Conservation (phyloP, 2,113 vertebrate species). For the Sebastes fasciatus region DNA sequence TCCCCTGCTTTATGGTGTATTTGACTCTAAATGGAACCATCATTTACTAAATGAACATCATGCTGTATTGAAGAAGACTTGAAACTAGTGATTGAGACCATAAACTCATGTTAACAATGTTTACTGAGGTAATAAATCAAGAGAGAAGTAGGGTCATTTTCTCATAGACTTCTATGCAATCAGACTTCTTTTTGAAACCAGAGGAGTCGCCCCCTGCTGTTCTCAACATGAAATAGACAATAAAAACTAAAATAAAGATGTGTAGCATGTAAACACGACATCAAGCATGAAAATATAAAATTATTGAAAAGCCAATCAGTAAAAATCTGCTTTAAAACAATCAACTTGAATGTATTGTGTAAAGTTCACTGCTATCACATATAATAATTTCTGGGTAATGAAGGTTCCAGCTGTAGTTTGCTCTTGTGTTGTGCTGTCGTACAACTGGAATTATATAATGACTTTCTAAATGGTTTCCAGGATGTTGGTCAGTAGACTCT, state of each 20-base stretch:
- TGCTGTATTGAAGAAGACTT: too few species aligned
- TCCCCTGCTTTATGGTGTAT: too few species aligned
- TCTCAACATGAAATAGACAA: not conserved
- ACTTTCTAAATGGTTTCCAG: not conserved
- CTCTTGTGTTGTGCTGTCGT: not conserved
- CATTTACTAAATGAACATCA: too few species aligned
- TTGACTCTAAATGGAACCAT: too few species aligned
- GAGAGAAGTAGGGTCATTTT: too few species aligned
- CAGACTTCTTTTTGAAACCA: too few species aligned
- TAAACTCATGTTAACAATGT: too few species aligned
- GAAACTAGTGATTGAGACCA: too few species aligned
- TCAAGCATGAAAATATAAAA: not conserved
- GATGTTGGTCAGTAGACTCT: not conserved
- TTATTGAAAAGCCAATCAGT: not conserved
- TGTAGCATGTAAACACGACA: not conserved
- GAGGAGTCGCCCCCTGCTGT: too few species aligned
- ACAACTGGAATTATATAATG: not conserved
- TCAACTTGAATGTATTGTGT: not conserved
- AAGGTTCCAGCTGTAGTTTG: not conserved
- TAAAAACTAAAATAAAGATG: not conserved
- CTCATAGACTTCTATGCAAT: too few species aligned
- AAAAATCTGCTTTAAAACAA: not conserved
- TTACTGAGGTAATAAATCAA: too few species aligned
- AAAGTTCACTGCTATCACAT: not conserved
- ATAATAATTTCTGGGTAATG: not conserved